Evolutionary conservation across 2,888 invertebrate genomes (phyloP), one percentile per base, ranked within the genome.

Genomic region (Galerucella calmariensis): DNA sequence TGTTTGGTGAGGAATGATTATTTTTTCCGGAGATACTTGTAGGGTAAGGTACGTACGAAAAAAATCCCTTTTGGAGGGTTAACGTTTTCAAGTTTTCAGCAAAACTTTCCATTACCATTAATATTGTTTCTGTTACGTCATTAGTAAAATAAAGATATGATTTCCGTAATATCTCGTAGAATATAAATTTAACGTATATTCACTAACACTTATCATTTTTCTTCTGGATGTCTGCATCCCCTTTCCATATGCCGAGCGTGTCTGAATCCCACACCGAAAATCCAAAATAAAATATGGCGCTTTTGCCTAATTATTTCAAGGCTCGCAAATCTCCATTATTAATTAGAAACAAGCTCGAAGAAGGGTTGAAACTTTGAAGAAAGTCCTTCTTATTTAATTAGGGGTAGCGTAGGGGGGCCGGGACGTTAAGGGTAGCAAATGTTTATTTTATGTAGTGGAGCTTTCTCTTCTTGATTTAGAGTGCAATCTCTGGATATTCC

Each of bases 251-350:
- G 63, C 20, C 9, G 46, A 46, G 63, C 20, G 41, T 65, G 61
- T 20, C 56, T 56, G 56, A 16, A 56, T 56, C 56, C 56, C 63
- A 20, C 63, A 12, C 46, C 63, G 63, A 65, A 46, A 41, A 65
- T 65, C 44, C 56, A 56, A 72, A 72, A 72, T 72, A 72, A 72
- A 72, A 72, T 72, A 72, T 67, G 44, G 72, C 72, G 66, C 66
- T 72, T 72, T 72, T 63, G 72, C 75, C 81, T 82, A 82, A 82
- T 82, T 82, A 77, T 79, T 78, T 78, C 76, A 71, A 74, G 75
- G 78, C 77, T 73, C 79, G 77, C 79, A 79, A 82, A 82, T 82
- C 81, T 82, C 81, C 80, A 82, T 82, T 82, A 82, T 82, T 82
- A 82, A 82, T 82, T 82, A 82, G 79, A 77, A 78, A 79, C 78